phyloP scores from a whole-genome alignment of 1,140 invertebrate genomes.

The Geopemphigus sp. region DNA sequence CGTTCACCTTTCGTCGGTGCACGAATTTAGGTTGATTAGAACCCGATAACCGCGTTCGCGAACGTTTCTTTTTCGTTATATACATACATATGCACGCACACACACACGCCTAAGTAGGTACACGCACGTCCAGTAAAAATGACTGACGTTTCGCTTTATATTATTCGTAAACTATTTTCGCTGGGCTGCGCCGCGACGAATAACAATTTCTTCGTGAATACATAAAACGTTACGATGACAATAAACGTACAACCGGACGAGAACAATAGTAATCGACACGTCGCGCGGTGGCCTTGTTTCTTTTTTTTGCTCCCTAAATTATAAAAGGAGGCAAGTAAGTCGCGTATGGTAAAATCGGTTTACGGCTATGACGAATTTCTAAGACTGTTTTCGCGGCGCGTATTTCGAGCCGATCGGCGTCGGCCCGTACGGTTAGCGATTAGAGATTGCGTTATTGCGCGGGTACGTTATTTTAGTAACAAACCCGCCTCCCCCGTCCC shows the following conservation, averaged over 20 bases:
- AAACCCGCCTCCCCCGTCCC: too few species aligned
- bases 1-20: too few species aligned
- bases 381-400: not conserved
- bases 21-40: not conserved
- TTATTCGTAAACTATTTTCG: not conserved
- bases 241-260: not conserved
- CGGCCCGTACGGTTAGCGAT: not conserved
- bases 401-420: conserved; percentile 12
- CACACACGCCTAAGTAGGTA: too few species aligned
- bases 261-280: conserved; percentile 11
- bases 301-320: not conserved
- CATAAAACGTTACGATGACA: not conserved
- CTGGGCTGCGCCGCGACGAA: not conserved
- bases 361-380: conserved; percentile 21
- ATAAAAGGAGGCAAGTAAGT: conserved; percentile 18
- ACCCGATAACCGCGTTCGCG: not conserved
- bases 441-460: conserved; percentile 11
- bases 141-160: not conserved
- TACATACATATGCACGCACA: too few species aligned
- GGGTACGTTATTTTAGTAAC: too few species aligned
- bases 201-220: not conserved
- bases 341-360: not conserved
- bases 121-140: too few species aligned
- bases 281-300: conserved; percentile 6
- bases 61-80: not conserved